A percentile compares a stretch with the other conserved stretches of the same genome.
These are phyloP conservation scores for Hirudinaria manillensis DNA, from an alignment of 2,888 invertebrate genomes.

Conservation along the genomic window DNA sequence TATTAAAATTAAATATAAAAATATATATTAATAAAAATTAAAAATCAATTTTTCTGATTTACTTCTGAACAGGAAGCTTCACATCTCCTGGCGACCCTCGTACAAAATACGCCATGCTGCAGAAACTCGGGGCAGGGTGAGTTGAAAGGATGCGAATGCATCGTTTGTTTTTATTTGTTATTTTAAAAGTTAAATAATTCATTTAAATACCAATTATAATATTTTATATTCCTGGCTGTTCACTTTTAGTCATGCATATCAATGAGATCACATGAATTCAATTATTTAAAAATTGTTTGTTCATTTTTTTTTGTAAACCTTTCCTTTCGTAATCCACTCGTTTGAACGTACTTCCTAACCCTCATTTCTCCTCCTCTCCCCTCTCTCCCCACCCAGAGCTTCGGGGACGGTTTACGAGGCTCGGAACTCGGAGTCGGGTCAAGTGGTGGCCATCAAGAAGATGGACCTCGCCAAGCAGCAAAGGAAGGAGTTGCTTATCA, in stretches of 20 bases:
- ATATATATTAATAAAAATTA: constrained; percentile 2
- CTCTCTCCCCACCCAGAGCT: constrained; percentile 62
- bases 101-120: constrained; percentile 70
- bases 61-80: constrained; percentile 58
- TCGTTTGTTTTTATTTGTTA: background rate
- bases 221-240: background rate
- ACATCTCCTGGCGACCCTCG: constrained; percentile 77
- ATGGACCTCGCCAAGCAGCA: constrained; percentile 98
- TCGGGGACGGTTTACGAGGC: constrained; percentile 96
- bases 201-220: background rate
- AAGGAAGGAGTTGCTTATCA: constrained; percentile 97
- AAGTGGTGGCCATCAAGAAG: constrained; percentile 98
- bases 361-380: background rate
- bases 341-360: background rate
- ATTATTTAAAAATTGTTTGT: no score
- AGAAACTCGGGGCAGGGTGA: constrained; percentile 78
- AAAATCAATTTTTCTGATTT: constrained; percentile 21
- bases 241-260: no score
- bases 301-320: no score
- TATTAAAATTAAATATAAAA: background rate
- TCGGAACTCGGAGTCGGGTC: constrained; percentile 91
- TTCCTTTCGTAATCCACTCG: background rate
- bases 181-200: background rate
- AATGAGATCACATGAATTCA: no score
- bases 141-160: no score